A percentile compares a stretch with the other conserved stretches of the same genome.
phyloP scores from a whole-genome alignment of 2,113 vertebrate genomes.

The Petrocephalus microphthalmus region DNA sequence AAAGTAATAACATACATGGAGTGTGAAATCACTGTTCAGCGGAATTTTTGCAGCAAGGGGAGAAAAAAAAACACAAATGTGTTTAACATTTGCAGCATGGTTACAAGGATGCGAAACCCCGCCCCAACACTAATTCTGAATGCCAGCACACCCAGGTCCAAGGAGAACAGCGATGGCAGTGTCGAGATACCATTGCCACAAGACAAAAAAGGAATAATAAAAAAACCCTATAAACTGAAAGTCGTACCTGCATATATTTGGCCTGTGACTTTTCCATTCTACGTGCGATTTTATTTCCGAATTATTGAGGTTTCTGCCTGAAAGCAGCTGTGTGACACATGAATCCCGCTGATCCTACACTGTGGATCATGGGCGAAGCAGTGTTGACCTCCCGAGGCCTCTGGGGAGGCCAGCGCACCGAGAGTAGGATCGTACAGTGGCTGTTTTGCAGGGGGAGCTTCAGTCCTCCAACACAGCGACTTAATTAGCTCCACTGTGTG shows the following conservation, averaged over 20 bases:
- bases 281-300: not conserved
- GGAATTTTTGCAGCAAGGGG: not conserved
- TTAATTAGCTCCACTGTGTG: slow-evolving; percentile 62
- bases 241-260: not conserved
- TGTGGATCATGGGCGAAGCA: slow-evolving; percentile 21
- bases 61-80: not conserved
- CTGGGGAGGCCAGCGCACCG: slow-evolving; percentile 44
- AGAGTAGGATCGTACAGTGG: slow-evolving; percentile 50
- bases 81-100: not conserved
- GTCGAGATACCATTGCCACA: not conserved
- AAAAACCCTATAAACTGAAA: not conserved
- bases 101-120: not conserved
- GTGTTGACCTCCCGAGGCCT: slow-evolving; percentile 53
- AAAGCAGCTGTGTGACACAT: not conserved
- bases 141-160: not conserved
- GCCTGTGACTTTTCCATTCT: not conserved
- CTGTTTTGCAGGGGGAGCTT: slow-evolving; percentile 47
- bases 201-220: not conserved
- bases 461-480: slow-evolving; percentile 50
- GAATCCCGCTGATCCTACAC: not conserved
- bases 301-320: not conserved
- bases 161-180: not conserved
- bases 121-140: not conserved
- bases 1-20: slow-evolving; percentile 7
- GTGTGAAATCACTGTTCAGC: slow-evolving; percentile 12